Percentiles rank a stretch among this genome's conserved stretches.
phyloP scores from a whole-genome alignment of 2,797 vertebrate genomes.

The Pseudomugil gertrudae region DNA sequence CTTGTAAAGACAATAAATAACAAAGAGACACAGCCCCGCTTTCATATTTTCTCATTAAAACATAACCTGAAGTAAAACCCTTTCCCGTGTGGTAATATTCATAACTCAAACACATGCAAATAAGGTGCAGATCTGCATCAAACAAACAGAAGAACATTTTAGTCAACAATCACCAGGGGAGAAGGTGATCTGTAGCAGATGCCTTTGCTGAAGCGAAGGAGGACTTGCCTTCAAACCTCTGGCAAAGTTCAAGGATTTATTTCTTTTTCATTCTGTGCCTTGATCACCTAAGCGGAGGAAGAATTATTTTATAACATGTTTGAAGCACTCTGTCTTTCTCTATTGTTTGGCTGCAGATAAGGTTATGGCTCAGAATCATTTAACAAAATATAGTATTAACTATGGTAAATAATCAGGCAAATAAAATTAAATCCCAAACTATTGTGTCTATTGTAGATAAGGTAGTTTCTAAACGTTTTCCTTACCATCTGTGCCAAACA shows the following conservation, averaged over 20 bases:
- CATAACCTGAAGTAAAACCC: slow-evolving; percentile 74
- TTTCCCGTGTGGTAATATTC: slow-evolving; percentile 54
- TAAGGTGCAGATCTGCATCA: slow-evolving; percentile 60
- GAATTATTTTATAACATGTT: not conserved
- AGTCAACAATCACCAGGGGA: slow-evolving; percentile 69
- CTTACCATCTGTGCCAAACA: not conserved
- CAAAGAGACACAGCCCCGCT: slow-evolving; percentile 41
- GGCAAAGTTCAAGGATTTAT: slow-evolving; percentile 39
- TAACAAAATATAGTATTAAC: not conserved
- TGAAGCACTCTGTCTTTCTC: slow-evolving; percentile 1
- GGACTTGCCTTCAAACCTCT: slow-evolving; percentile 22
- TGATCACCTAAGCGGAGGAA: slow-evolving; percentile 4
- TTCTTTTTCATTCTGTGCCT: slow-evolving; percentile 12
- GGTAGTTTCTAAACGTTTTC: not conserved
- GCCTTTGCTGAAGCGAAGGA: slow-evolving; percentile 30
- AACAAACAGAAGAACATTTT: slow-evolving; percentile 62
- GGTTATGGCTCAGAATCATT: not conserved
- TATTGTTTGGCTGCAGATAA: slow-evolving; percentile 16
- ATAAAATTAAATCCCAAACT: not conserved
- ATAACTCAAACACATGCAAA: slow-evolving; percentile 75
- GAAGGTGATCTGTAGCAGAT: slow-evolving; percentile 34
- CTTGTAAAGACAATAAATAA: slow-evolving; percentile 59
- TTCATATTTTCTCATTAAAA: slow-evolving; percentile 78
- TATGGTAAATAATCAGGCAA: not conserved
- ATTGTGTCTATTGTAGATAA: not conserved